Evolutionary conservation across 2,888 invertebrate species (phyloP), one percentile per base, ranked within the genome.

Genomic region (Acleris cristana): DNA sequence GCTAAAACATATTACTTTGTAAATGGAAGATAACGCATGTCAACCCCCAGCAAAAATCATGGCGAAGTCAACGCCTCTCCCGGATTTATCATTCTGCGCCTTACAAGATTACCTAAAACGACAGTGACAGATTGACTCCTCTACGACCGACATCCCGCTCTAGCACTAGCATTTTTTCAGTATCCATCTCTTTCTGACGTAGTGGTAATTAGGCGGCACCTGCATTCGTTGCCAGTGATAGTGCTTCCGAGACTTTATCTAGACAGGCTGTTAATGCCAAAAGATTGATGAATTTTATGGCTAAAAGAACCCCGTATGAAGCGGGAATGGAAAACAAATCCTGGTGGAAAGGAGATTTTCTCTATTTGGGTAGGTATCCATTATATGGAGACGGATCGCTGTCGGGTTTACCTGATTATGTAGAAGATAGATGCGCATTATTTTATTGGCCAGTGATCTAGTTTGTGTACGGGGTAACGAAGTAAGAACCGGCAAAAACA

Each of bases 41-140:
- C 83, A 82, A 77, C 74, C 74, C 74, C 74, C 81, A 83, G 80
- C 83, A 86, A 88, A 87, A 87, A 87, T 89, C 88, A 84, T 82
- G 79, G 78, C 72, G 70, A 73, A 81, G 81, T 83, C 82, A 79
- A 80, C 81, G 84, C 78, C 79, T 82, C 77, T 75, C 73, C 63
- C 73, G 83, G 88, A 88, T 89, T 89, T 90, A 90, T 90, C 88
- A 86, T 85, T 81, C 83, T 79, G 40, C 83, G 82, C 84, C 86
- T 85, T 85, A 87, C 87, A 86, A 90, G 92, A 91, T 90, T 90
- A 92, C 86, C 79, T 79, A 80, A 89, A 82, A 82, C 84, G 90
- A 92, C 91, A 89, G 84, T 91, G 91, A 92, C 88, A 82, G 86
- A 91, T 92, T 89, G 90, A 89, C 89, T 89, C 79, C 75, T 79